Evolutionary conservation across 2,888 invertebrate species (phyloP), one percentile per base, ranked within the genome.

Genomic region (Trimorus sp.): DNA sequence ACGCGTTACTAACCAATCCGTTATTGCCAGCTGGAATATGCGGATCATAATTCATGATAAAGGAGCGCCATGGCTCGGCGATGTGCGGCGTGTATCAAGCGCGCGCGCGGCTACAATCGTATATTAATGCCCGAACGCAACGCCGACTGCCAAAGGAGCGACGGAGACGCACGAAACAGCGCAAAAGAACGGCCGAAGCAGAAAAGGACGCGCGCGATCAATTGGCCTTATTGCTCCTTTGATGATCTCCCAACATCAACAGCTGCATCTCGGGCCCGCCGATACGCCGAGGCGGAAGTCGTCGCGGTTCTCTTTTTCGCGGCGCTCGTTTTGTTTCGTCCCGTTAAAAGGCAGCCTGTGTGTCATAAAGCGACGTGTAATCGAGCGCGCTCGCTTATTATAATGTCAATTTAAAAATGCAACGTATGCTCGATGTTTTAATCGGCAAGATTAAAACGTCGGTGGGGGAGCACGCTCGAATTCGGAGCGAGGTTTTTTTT

Each of bases 11-110:
- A 70, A 73, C 79, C 75, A 75, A 63, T 79, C 79, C 79, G 74
- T 79, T 79, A 79, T 79, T 75, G 69, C 79, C 69, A 75, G 73
- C 65, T 70, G 75, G 70, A 75, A 65, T 79, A 74, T 79, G 79
- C 79, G 70, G 79, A 59, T 71, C 70, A 76, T 80, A 80, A 75
- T 80, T 80, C 75, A 76, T 80, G 76, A 80, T 77, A 56, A 56
- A 56, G 54, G 54, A 56, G 81, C 76, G 81, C 81, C 66, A 79
- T 71, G 66, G 51, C 77, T 70, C 63, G 54, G 60, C 76, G 73
- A 62, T 63, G 68, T 66, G 76, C 69, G 37, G 69, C 73, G 60
- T 71, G 77, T 76, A 81, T 77, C 81, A 77, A 75, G 70, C 65
- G 70, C 42, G 70, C 65, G 70, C 42, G 70, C 66, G 65, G 74